Conservation (phyloP, 2,113 vertebrate species). For the Apteryx owenii region DNA sequence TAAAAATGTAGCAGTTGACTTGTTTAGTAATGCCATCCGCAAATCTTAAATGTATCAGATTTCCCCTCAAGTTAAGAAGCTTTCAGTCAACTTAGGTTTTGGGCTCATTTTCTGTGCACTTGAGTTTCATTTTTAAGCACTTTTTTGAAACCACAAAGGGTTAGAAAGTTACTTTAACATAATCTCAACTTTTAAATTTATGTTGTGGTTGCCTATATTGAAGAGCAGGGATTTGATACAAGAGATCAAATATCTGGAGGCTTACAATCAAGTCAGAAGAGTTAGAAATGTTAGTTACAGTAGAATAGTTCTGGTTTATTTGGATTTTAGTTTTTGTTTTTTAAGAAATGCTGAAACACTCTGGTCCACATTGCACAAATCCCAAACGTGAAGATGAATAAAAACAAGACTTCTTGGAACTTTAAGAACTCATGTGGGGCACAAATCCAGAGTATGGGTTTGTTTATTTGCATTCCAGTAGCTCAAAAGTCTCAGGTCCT, state of each 20-base stretch:
- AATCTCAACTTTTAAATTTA: constrained; percentile 54
- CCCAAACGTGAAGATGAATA: constrained; percentile 48
- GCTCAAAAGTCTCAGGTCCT: constrained; percentile 20
- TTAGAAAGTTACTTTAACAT: constrained; percentile 57
- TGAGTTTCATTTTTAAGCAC: background rate
- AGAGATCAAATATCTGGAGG: constrained; percentile 27
- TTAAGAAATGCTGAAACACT: constrained; percentile 50
- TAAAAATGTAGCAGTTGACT: background rate
- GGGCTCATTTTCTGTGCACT: background rate
- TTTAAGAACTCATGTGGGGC: constrained; percentile 36
- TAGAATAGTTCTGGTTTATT: constrained; percentile 45
- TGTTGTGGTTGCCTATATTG: constrained; percentile 41
- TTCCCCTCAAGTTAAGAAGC: background rate
- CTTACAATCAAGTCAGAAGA: background rate
- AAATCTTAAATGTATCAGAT: background rate
- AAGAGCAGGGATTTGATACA: constrained; percentile 35
- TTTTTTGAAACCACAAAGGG: constrained; percentile 28
- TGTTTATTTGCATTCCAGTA: constrained; percentile 65
- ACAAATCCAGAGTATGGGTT: constrained; percentile 47
- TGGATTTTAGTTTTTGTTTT: constrained; percentile 53
- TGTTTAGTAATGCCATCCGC: background rate
- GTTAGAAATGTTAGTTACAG: background rate
- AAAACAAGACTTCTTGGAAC: constrained; percentile 68
- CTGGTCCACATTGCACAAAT: constrained; percentile 62
- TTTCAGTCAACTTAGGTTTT: background rate